phyloP scores from a whole-genome alignment of 2,888 invertebrate genomes.

The Amiota communis region DNA sequence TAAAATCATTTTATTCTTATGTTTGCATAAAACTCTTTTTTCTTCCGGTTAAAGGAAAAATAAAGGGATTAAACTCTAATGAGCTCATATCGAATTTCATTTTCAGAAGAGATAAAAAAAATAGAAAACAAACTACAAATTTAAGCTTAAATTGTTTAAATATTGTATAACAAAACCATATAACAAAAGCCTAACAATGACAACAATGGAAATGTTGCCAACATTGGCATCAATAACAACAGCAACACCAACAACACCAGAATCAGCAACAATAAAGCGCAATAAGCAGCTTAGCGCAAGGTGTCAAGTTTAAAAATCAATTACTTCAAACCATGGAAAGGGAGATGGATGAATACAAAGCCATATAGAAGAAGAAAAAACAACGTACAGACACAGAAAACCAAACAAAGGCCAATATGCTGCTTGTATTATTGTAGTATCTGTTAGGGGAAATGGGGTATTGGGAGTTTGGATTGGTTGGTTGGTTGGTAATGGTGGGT shows the following conservation, averaged over 20 bases:
- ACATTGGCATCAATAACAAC: constrained; percentile 37
- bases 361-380: not conserved
- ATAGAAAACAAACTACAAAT: constrained; percentile 41
- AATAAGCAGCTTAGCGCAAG: constrained; percentile 60
- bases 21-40: not conserved
- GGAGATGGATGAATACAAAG: not conserved
- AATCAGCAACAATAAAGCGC: constrained; percentile 43
- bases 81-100: constrained; percentile 55
- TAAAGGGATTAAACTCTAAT: constrained; percentile 42
- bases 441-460: no score
- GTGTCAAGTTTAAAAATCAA: constrained; percentile 66
- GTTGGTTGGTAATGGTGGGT: not conserved
- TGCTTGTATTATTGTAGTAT: not conserved
- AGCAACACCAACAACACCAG: constrained; percentile 26
- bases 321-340: constrained; percentile 49
- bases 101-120: not conserved
- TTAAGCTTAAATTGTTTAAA: constrained; percentile 31
- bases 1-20: no score
- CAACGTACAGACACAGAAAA: not conserved
- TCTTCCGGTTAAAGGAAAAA: not conserved
- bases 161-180: not conserved
- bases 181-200: constrained; percentile 21
- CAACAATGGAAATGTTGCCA: not conserved
- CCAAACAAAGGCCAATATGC: not conserved
- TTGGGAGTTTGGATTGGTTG: no score